These are phyloP conservation scores for Ostrea edulis DNA, from an alignment of 1,140 invertebrate genomes.

Conservation along the genomic window DNA sequence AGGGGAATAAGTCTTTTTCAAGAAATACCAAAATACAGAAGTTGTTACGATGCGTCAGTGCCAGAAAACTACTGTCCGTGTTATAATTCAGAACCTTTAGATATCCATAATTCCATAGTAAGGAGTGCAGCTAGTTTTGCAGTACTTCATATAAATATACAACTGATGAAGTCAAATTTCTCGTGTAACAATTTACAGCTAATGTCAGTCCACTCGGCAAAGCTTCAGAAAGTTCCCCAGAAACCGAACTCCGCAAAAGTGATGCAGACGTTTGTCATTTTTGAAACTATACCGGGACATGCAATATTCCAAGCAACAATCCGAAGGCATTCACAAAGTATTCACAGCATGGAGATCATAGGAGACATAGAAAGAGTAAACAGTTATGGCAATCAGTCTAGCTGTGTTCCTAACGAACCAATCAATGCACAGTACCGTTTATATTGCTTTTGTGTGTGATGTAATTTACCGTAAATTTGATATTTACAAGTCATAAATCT, in stretches of 20 bases:
- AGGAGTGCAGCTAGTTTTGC: not conserved
- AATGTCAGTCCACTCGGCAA: not conserved
- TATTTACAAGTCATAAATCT: too few species aligned
- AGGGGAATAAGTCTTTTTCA: slow-evolving; percentile 41
- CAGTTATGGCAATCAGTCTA: not conserved
- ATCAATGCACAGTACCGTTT: not conserved
- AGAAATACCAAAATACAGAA: slow-evolving; percentile 36
- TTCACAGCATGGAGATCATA: not conserved
- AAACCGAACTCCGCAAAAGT: not conserved
- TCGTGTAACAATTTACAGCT: not conserved
- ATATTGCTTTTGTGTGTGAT: not conserved
- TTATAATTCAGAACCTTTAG: slow-evolving; percentile 10
- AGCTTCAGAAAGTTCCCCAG: not conserved
- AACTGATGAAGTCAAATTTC: not conserved
- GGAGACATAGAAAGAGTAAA: not conserved
- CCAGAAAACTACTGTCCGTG: slow-evolving; percentile 47
- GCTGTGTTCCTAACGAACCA: not conserved
- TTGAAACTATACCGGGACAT: not conserved
- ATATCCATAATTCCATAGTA: not conserved
- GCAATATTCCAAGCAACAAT: not conserved
- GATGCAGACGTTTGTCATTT: not conserved
- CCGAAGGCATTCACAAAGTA: not conserved
- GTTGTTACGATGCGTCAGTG: slow-evolving; percentile 23
- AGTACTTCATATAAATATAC: not conserved
- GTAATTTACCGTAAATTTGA: too few species aligned